phyloP scores from a whole-genome alignment of 2,797 vertebrate species.

The Scolopax rusticola region DNA sequence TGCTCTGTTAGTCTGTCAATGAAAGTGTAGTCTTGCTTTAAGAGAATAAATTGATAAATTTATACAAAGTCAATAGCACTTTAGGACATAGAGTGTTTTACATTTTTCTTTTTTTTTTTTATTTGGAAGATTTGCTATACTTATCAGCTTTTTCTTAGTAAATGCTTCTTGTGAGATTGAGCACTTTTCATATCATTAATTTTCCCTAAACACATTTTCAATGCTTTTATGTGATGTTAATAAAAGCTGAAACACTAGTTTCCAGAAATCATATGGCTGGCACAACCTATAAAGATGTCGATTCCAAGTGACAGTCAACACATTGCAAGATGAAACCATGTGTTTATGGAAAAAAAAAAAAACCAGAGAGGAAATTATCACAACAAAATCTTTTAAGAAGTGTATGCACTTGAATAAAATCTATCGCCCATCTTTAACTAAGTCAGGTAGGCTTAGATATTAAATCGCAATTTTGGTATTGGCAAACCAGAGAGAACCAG shows the following conservation, averaged over 20 bases:
- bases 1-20: background rate
- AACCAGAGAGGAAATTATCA: background rate
- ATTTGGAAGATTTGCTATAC: background rate
- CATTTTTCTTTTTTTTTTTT: background rate
- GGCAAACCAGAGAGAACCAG: background rate
- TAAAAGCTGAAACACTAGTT: conserved; percentile 38
- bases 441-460: background rate
- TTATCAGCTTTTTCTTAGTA: background rate
- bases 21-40: background rate
- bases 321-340: background rate
- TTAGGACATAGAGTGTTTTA: background rate
- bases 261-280: conserved; percentile 23
- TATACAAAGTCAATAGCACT: background rate
- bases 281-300: conserved; percentile 5
- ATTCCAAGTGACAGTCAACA: conserved; percentile 39
- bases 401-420: background rate
- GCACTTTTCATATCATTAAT: background rate
- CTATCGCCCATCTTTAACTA: background rate
- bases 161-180: background rate
- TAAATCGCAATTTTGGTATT: background rate
- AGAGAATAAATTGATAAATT: background rate
- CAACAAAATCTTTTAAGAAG: background rate
- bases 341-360: background rate
- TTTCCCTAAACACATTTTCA: conserved; percentile 16
- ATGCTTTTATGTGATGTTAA: conserved; percentile 17